phyloP scores from a whole-genome alignment of 2,888 invertebrate species.

The Craniophora ligustri region DNA sequence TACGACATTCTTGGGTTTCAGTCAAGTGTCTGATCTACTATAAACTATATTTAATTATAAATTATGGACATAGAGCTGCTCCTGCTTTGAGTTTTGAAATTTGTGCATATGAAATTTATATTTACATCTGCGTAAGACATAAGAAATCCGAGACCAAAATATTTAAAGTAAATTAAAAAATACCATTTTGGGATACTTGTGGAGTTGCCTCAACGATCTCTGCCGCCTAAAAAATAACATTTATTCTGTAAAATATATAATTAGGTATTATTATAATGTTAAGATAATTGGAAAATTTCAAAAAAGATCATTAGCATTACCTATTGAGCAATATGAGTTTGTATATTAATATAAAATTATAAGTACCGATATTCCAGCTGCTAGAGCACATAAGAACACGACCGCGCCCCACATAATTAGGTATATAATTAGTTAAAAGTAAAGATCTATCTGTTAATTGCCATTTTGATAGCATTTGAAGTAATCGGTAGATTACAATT shows the following conservation, averaged over 20 bases:
- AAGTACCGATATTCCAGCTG: conserved; percentile 60
- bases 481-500: conserved; percentile 4
- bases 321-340: too few species aligned
- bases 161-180: background rate
- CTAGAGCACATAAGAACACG: conserved; percentile 55
- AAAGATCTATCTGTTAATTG: conserved; percentile 1
- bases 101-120: too few species aligned
- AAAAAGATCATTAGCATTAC: too few species aligned
- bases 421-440: conserved; percentile 11
- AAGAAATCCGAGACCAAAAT: too few species aligned
- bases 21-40: too few species aligned
- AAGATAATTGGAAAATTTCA: too few species aligned
- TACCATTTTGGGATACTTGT: conserved; percentile 19
- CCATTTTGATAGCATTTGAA: conserved; percentile 8
- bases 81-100: too few species aligned
- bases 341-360: background rate
- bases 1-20: too few species aligned
- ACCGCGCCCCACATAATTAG: conserved; percentile 53
- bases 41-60: too few species aligned
- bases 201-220: conserved; percentile 20
- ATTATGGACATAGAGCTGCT: too few species aligned
- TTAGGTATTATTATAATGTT: too few species aligned
- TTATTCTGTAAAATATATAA: background rate
- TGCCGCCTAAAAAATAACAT: conserved; percentile 34
- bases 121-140: too few species aligned